phyloP scores from a whole-genome alignment of 1,140 invertebrate species.

The Drosophila sturtevanti region DNA sequence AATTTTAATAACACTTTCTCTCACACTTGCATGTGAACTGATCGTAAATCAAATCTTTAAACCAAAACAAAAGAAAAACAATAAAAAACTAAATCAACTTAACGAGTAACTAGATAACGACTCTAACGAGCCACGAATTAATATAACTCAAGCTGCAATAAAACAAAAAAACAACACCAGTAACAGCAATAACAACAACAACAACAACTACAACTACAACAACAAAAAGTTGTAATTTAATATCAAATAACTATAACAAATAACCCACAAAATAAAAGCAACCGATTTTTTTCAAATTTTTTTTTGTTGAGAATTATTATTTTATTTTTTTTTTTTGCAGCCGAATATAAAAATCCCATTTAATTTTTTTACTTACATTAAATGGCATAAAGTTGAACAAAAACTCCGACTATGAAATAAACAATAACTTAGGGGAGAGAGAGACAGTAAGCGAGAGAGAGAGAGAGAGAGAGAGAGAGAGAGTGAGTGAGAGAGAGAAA shows the following conservation, averaged over 20 bases:
- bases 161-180: constrained; percentile 27
- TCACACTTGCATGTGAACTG: constrained; percentile 52
- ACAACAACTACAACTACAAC: too few relatives aligned
- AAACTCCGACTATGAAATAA: constrained; percentile 45
- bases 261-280: constrained; percentile 17
- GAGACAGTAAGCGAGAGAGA: constrained; percentile 48
- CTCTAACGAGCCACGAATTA: constrained; percentile 37
- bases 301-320: constrained; percentile 48
- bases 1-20: constrained; percentile 74
- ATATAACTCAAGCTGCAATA: constrained; percentile 41
- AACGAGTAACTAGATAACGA: constrained; percentile 44
- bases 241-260: constrained; percentile 29
- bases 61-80: constrained; percentile 25
- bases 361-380: constrained; percentile 25
- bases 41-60: constrained; percentile 44
- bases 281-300: constrained; percentile 24
- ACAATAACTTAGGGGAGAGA: constrained; percentile 45
- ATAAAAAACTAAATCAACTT: constrained; percentile 23
- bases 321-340: constrained; percentile 46
- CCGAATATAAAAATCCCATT: constrained; percentile 32
- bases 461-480: constrained; percentile 7
- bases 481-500: not conserved
- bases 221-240: constrained; percentile 11
- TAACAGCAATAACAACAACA: constrained; percentile 42
- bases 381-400: constrained; percentile 42